Evolutionary conservation across 2,888 invertebrate species (phyloP).

Genomic region (Nomada lathburiana): DNA sequence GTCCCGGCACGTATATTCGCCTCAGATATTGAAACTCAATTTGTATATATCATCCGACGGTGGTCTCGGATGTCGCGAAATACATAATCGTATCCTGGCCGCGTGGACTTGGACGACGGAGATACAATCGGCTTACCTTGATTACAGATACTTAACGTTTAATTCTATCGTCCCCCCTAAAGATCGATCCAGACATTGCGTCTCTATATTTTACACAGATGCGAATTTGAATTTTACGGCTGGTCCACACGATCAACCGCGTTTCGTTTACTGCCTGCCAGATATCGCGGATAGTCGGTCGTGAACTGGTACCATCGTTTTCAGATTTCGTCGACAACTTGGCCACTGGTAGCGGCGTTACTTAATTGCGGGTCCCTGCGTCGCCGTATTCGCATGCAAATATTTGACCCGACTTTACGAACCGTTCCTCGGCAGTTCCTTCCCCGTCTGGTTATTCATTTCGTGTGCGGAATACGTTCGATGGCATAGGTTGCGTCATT

Average conservation of each 20-base stretch:
- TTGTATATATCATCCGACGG: constrained; percentile 18
- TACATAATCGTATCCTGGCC: neutral
- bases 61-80: constrained; percentile 15
- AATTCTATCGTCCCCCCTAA: neutral
- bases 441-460: neutral
- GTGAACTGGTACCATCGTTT: constrained; percentile 7
- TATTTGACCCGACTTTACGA: neutral
- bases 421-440: neutral
- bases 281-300: constrained; percentile 20
- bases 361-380: constrained; percentile 22
- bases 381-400: constrained; percentile 16
- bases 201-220: constrained; percentile 2
- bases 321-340: constrained; percentile 2
- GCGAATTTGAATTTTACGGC: constrained; percentile 27
- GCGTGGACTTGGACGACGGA: neutral
- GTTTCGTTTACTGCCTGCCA: constrained; percentile 32
- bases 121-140: neutral
- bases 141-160: neutral
- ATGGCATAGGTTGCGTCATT: neutral
- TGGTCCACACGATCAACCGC: neutral
- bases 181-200: neutral
- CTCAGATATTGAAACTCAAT: constrained; percentile 57
- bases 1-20: constrained; percentile 30
- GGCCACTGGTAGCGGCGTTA: neutral
- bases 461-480: neutral